phyloP scores from a whole-genome alignment of 2,888 invertebrate species.

The Alviniconcha strummeri region DNA sequence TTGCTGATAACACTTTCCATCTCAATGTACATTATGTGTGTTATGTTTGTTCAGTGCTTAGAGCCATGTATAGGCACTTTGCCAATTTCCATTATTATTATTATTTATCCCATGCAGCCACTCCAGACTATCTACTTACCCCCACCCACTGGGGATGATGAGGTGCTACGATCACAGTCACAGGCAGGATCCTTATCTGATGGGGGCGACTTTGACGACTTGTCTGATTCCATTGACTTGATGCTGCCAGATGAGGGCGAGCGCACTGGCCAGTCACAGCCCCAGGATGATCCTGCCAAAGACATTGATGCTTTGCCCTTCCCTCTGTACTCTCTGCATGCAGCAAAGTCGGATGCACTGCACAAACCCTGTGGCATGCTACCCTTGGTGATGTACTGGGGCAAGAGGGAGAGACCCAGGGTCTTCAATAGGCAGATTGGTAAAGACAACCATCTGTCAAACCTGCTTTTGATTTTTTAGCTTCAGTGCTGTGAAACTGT shows the following conservation, averaged over 20 bases:
- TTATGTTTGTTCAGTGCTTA: too few species aligned
- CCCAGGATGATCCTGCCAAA: constrained; percentile 46
- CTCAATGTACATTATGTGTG: too few species aligned
- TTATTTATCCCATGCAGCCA: constrained; percentile 44
- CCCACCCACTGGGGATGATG: constrained; percentile 60
- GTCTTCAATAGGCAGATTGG: constrained; percentile 63
- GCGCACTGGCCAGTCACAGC: constrained; percentile 6
- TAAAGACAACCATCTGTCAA: constrained; percentile 36
- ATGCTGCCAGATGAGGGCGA: constrained; percentile 40
- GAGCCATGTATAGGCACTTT: too few species aligned
- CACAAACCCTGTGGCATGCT: constrained; percentile 64
- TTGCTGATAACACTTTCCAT: too few species aligned
- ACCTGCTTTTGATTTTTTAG: too few species aligned
- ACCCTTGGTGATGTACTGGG: constrained; percentile 68
- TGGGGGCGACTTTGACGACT: constrained; percentile 51
- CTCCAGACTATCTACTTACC: constrained; percentile 57
- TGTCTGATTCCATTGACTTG: constrained; percentile 59
- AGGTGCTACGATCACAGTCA: constrained; percentile 38
- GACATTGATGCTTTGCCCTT: constrained; percentile 60
- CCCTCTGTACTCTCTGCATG: constrained; percentile 64
- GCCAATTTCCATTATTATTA: too few species aligned
- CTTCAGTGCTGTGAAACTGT: too few species aligned
- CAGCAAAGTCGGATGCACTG: constrained; percentile 54
- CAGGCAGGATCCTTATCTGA: constrained; percentile 37
- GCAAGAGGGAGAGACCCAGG: constrained; percentile 55